Evolutionary conservation across 2,113 vertebrate genomes (phyloP).

Genomic region (Numida meleagris): DNA sequence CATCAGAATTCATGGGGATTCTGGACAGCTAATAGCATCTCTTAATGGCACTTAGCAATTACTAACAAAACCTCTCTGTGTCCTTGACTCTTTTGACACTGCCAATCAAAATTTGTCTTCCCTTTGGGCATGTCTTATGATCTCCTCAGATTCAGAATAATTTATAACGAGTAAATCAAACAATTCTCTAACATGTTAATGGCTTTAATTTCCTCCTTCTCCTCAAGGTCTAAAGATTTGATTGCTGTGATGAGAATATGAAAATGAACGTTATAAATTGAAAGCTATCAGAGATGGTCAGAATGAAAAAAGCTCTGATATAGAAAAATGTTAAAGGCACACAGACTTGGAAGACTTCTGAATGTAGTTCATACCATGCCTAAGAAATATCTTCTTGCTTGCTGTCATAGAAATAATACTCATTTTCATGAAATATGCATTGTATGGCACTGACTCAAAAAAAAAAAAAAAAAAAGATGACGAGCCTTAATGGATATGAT

Average conservation of each 20-base stretch:
- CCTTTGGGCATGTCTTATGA: conserved; percentile 70
- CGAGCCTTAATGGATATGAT: not conserved
- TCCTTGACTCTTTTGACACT: conserved; percentile 70
- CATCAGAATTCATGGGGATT: not conserved
- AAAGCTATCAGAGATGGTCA: conserved; percentile 62
- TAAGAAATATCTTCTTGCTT: conserved; percentile 1
- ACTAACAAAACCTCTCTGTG: conserved; percentile 38
- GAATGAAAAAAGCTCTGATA: conserved; percentile 63
- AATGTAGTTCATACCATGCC: not conserved
- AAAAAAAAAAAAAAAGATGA: no score
- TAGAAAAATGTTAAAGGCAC: conserved; percentile 1
- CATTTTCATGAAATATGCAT: conserved; percentile 2
- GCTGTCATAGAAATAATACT: not conserved
- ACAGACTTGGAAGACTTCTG: conserved; percentile 42
- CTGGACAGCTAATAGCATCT: not conserved
- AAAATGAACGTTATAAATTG: conserved; percentile 73
- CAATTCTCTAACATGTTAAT: conserved; percentile 75
- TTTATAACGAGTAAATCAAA: conserved; percentile 79
- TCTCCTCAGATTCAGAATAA: conserved; percentile 65
- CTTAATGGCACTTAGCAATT: conserved; percentile 44
- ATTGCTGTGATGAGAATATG: conserved; percentile 74
- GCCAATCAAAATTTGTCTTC: conserved; percentile 69
- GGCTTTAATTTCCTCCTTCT: conserved; percentile 77
- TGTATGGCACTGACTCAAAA: not conserved
- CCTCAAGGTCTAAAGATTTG: conserved; percentile 77